phyloP scores from a whole-genome alignment of 2,113 vertebrate genomes.

The Recurvirostra avosetta region DNA sequence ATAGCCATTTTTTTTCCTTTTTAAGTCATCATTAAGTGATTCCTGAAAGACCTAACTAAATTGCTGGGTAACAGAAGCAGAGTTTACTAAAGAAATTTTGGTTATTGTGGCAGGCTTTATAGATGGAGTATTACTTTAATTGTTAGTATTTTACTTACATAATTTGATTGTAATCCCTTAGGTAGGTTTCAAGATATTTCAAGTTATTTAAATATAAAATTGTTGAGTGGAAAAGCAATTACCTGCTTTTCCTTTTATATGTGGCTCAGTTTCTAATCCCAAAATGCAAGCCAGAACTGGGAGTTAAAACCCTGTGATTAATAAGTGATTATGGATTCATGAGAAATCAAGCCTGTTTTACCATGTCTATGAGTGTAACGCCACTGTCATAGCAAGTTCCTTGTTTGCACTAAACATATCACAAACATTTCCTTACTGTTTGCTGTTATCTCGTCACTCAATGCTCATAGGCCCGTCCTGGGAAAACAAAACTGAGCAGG shows the following conservation, averaged over 20 bases:
- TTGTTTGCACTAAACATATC: neutral
- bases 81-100: neutral
- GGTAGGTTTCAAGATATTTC: neutral
- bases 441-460: neutral
- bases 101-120: neutral
- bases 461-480: slow-evolving; percentile 80
- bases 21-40: neutral
- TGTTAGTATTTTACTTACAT: neutral
- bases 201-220: neutral
- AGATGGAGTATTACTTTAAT: neutral
- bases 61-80: neutral
- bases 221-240: neutral
- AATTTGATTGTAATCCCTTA: neutral
- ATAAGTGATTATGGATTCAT: neutral
- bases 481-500: slow-evolving; percentile 85
- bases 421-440: neutral
- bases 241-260: neutral
- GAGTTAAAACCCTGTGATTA: neutral
- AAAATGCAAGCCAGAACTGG: neutral
- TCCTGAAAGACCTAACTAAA: neutral
- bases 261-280: neutral
- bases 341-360: neutral
- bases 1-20: neutral
- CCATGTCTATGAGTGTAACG: neutral
- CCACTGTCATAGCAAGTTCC: neutral